phyloP scores from a whole-genome alignment of 2,113 vertebrate species.

The Eidolon helvum region DNA sequence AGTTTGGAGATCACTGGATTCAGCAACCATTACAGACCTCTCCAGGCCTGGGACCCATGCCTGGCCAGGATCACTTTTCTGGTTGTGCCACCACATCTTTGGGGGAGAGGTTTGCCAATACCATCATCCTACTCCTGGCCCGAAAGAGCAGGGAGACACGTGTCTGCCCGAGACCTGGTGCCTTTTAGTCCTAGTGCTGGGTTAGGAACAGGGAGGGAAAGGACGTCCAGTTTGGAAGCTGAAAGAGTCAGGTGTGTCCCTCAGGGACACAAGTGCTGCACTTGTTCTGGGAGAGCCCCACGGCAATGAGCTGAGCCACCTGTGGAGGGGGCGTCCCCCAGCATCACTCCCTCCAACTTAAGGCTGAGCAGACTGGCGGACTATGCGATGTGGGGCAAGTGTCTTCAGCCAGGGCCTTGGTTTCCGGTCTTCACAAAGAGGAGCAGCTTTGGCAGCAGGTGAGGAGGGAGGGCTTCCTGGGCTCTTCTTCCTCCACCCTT shows the following conservation, averaged over 20 bases:
- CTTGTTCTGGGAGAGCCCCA: neutral
- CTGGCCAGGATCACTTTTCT: neutral
- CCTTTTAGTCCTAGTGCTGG: neutral
- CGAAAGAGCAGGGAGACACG: neutral
- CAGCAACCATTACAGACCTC: neutral
- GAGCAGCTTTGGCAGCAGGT: neutral
- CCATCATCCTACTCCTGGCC: neutral
- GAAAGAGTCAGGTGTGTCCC: neutral
- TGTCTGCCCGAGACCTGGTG: neutral
- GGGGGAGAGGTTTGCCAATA: neutral
- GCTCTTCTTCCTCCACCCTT: neutral
- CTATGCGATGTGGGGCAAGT: neutral
- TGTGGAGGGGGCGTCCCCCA: accelerated
- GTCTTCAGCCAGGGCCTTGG: neutral
- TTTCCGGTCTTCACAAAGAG: neutral
- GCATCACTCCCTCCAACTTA: neutral
- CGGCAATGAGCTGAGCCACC: neutral
- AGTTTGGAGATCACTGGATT: neutral
- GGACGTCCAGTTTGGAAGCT: neutral
- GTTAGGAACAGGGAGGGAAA: neutral
- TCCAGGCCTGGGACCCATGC: neutral
- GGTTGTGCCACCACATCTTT: neutral
- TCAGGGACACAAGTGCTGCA: neutral
- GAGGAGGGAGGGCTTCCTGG: neutral
- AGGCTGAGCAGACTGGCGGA: neutral